Evolutionary conservation across 2,888 invertebrate species (phyloP).

Genomic region (Parnassius smintheus): DNA sequence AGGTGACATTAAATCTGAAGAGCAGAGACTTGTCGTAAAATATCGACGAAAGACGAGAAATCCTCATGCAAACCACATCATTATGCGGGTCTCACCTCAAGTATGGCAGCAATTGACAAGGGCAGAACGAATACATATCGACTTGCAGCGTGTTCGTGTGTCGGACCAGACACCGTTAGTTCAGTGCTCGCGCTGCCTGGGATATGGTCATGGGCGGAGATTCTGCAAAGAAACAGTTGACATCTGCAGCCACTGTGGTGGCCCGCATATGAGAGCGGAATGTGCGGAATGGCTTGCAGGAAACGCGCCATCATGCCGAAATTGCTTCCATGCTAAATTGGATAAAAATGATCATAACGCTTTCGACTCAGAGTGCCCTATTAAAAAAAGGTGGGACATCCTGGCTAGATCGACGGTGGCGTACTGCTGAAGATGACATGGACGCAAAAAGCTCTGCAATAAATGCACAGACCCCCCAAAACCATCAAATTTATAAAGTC

Average conservation of each 20-base stretch:
- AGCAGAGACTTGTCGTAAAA: too few species aligned
- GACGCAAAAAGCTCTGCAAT: too few species aligned
- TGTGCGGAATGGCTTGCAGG: background rate
- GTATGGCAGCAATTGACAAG: background rate
- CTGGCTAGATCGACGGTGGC: slow-evolving; percentile 19
- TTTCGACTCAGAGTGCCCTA: background rate
- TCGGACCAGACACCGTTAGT: background rate
- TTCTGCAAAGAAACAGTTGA: background rate
- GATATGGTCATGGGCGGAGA: background rate
- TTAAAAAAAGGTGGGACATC: slow-evolving; percentile 24
- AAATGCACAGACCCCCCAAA: too few species aligned
- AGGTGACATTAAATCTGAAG: too few species aligned
- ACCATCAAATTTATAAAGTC: too few species aligned
- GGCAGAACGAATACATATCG: background rate
- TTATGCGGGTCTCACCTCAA: too few species aligned
- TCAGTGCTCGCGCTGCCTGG: background rate
- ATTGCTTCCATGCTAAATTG: too few species aligned
- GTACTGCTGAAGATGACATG: slow-evolving; percentile 2
- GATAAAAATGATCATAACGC: too few species aligned
- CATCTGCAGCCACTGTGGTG: slow-evolving; percentile 4
- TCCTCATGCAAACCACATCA: too few species aligned
- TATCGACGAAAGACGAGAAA: too few species aligned
- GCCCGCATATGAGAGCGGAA: background rate
- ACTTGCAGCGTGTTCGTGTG: background rate
- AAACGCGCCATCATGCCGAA: too few species aligned